Conservation (phyloP, 1,140 invertebrate species). For the Trypoxylus dichotomus region DNA sequence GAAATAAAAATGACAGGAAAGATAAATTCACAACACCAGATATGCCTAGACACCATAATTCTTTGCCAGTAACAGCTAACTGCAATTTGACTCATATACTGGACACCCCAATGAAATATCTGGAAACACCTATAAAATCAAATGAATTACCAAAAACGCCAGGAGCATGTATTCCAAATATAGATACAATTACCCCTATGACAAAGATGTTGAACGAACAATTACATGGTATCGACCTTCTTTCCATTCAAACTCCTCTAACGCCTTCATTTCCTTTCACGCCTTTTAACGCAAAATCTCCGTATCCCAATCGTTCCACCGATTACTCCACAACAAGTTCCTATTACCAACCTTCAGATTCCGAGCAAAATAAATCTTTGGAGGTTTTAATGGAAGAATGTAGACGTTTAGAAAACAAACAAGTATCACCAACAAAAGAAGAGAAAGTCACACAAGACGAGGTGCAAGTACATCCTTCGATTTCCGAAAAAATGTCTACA, state of each 20-base stretch:
- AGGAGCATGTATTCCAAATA: slow-evolving; percentile 28
- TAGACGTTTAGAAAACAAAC: slow-evolving; percentile 31
- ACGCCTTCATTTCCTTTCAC: slow-evolving; percentile 46
- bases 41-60: not conserved
- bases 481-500: slow-evolving; percentile 32
- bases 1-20: slow-evolving; percentile 31
- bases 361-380: slow-evolving; percentile 47
- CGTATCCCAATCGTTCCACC: slow-evolving; percentile 39
- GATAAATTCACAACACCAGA: slow-evolving; percentile 22
- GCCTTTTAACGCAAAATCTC: slow-evolving; percentile 34
- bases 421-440: slow-evolving; percentile 17
- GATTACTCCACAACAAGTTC: slow-evolving; percentile 48
- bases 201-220: slow-evolving; percentile 48
- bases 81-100: slow-evolving; percentile 36
- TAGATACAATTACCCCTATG: slow-evolving; percentile 42
- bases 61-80: slow-evolving; percentile 16
- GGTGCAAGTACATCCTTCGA: not conserved
- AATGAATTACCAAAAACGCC: slow-evolving; percentile 41
- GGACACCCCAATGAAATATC: slow-evolving; percentile 45
- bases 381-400: slow-evolving; percentile 45
- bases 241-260: slow-evolving; percentile 45
- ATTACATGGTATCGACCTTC: slow-evolving; percentile 39
- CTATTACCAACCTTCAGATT: slow-evolving; percentile 50
- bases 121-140: not conserved
- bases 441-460: slow-evolving; percentile 27